These are phyloP conservation scores for Cottus gobio DNA, from an alignment of 2,113 vertebrate genomes.

Conservation along the genomic window DNA sequence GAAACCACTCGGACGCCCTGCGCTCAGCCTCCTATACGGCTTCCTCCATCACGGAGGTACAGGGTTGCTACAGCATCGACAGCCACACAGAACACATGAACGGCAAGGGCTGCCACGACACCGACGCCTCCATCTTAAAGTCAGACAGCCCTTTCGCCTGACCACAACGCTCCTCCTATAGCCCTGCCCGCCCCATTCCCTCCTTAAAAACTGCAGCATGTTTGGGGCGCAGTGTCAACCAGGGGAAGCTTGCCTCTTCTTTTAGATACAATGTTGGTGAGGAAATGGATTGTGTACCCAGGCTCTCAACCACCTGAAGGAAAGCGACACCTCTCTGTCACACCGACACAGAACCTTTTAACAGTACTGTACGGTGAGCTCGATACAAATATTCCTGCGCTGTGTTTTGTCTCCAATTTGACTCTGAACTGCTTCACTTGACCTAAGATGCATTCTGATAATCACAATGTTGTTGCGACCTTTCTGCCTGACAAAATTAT, in stretches of 20 bases:
- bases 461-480: slow-evolving; percentile 2
- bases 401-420: slow-evolving; percentile 6
- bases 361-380: slow-evolving; percentile 30
- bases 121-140: slow-evolving; percentile 84
- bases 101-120: slow-evolving; percentile 90
- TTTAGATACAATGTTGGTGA: neutral
- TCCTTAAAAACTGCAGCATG: slow-evolving; percentile 28
- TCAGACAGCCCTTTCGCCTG: slow-evolving; percentile 87
- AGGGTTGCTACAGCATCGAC: slow-evolving; percentile 91
- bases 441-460: slow-evolving; percentile 39
- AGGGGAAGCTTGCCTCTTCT: neutral
- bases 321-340: slow-evolving; percentile 2
- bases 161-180: slow-evolving; percentile 37
- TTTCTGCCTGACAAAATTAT: slow-evolving; percentile 24
- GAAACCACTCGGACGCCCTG: slow-evolving; percentile 88
- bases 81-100: slow-evolving; percentile 91
- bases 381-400: slow-evolving; percentile 1
- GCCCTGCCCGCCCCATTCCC: neutral
- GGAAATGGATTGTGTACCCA: neutral
- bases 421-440: slow-evolving; percentile 35
- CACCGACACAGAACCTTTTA: slow-evolving; percentile 23
- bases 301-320: neutral
- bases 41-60: slow-evolving; percentile 92
- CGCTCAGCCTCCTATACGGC: slow-evolving; percentile 95
- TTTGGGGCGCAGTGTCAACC: slow-evolving; percentile 19